Base-by-base conservation (phyloP, 2,797 vertebrate genomes). In the Anolis apletophallus region DNA sequence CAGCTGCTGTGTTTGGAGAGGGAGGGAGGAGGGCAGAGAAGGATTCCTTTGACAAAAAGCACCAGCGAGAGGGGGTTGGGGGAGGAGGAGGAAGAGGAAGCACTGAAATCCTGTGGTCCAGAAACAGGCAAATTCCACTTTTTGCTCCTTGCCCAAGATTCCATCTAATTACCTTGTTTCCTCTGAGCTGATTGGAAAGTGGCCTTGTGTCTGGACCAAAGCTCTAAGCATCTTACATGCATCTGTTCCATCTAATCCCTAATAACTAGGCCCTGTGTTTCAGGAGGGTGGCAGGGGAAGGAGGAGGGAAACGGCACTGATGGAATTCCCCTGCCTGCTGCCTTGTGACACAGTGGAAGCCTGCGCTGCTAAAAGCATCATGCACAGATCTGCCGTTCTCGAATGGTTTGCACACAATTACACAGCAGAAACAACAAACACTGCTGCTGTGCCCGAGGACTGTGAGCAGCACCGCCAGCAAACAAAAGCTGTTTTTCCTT, bases 181-280 rank as follows among this genome's bases (percentile, higher is more conserved):
- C 91, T 95, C 86, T 93, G 93, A 95, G 94, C 95, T 88, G 92
- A 93, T 92, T 95, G 93, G 93, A 95, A 95, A 95, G 94, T 87
- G 85, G 94, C 88, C 93, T 93, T 87, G 90, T 87, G 94, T 94
- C 94, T 95, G 94, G 94, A 94, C 96, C 94, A 93, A 83, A 91
- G 91, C 95, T 7, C 2, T 93, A 94, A 96, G 95, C 94, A 92
- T 96, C 95, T 96, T 95, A 95, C 74, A 86, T 91, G 91, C 95
- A 92, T 94, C 91, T 95, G 95, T 94, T 94, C 94, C 83, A 86
- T 90, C 92, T 96, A 96, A 96, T 96, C 95, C 94, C 91, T 87
- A 87, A 78, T 92, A 92, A 94, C 76, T 85, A 67, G 86, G 3
- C 91, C 92, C 91, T 94, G 93, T 94, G 94, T 92, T 90, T 88